Evolutionary conservation across 2,113 vertebrate species (phyloP).

Genomic region (Verasper variegatus): DNA sequence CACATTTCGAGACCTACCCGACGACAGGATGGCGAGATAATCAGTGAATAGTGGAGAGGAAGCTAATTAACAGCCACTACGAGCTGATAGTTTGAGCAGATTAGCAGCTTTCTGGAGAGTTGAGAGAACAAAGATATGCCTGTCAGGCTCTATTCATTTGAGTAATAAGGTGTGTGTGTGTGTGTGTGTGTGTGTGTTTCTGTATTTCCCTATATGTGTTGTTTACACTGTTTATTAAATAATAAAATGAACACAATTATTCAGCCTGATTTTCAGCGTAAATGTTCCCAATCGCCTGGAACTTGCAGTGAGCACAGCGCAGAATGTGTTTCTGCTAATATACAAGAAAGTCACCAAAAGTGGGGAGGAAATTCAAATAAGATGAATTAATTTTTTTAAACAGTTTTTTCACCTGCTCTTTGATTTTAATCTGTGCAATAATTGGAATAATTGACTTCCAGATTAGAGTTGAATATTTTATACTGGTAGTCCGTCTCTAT

Average conservation of each 20-base stretch:
- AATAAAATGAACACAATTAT: background rate
- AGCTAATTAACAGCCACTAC: constrained; percentile 69
- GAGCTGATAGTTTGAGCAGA: constrained; percentile 69
- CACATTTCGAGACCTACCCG: constrained; percentile 26
- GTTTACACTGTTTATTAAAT: background rate
- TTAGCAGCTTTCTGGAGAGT: constrained; percentile 69
- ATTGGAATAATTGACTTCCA: too few relatives aligned
- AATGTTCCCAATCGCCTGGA: background rate
- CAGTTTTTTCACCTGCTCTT: too few relatives aligned
- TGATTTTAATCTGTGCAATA: too few relatives aligned
- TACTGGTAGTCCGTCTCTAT: background rate
- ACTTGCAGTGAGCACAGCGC: background rate
- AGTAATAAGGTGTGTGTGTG: constrained; percentile 60
- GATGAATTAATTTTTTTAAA: too few relatives aligned
- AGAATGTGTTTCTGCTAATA: background rate
- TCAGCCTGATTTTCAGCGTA: background rate
- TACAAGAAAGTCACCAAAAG: background rate
- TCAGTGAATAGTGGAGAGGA: constrained; percentile 56
- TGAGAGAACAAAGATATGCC: constrained; percentile 66
- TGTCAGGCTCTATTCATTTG: constrained; percentile 72
- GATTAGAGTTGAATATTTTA: too few relatives aligned
- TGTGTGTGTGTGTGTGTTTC: constrained; percentile 3
- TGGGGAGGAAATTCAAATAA: too few relatives aligned
- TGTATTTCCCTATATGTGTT: background rate
- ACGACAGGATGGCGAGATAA: constrained; percentile 60